phyloP scores from a whole-genome alignment of 2,797 vertebrate species.

The Odontamblyopus lacepedii region DNA sequence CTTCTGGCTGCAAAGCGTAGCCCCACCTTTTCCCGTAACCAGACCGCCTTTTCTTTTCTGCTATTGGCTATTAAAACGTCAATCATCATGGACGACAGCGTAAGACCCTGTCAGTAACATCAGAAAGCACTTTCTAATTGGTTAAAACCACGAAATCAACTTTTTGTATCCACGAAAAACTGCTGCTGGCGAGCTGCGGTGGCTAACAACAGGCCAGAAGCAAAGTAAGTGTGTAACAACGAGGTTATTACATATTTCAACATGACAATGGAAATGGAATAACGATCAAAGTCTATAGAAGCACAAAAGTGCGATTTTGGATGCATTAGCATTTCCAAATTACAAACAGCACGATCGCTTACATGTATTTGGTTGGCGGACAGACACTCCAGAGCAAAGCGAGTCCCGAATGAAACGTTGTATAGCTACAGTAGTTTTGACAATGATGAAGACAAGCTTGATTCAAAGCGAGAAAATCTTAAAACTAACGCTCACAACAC shows the following conservation, averaged over 20 bases:
- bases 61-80: constrained; percentile 66
- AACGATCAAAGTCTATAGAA: not conserved
- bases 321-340: not conserved
- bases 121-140: constrained; percentile 52
- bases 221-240: constrained; percentile 45
- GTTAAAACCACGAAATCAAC: constrained; percentile 67
- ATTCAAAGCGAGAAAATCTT: constrained; percentile 19
- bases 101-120: constrained; percentile 60
- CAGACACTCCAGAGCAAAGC: constrained; percentile 67
- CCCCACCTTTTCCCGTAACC: constrained; percentile 83
- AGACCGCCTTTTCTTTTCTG: constrained; percentile 65
- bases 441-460: constrained; percentile 36
- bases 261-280: constrained; percentile 32
- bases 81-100: constrained; percentile 53
- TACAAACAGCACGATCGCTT: constrained; percentile 19
- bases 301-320: constrained; percentile 1
- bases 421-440: constrained; percentile 50
- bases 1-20: constrained; percentile 56
- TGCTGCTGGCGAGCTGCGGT: constrained; percentile 61
- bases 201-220: constrained; percentile 72
- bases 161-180: constrained; percentile 61
- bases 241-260: constrained; percentile 20
- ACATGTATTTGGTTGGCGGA: constrained; percentile 60
- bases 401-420: constrained; percentile 61
- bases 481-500: constrained; percentile 3